Evolutionary conservation across 2,797 vertebrate genomes (phyloP), one percentile per base, ranked within the genome.

Genomic region (Sphenopsis melanotis): DNA sequence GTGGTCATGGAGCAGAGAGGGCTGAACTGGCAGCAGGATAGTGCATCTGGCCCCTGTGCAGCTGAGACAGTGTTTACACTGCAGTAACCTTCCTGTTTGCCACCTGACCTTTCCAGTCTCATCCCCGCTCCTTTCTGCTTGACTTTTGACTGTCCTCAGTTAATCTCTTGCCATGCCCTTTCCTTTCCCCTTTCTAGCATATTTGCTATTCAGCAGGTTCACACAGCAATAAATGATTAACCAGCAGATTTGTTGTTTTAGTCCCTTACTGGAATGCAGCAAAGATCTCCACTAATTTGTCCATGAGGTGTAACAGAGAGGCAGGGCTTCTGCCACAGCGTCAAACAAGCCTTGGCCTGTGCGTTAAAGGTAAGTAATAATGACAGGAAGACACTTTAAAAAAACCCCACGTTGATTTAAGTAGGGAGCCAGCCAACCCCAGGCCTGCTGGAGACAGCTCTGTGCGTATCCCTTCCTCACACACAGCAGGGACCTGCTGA

Each of bases 71-170:
- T 41, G n/a, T 82, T 97, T 83, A 55, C 75, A 81, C 59, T 64
- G 17, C 85, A 92, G 80, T 89, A 89, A 80, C 70, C 77, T 95
- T 94, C 83, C 66, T 59, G 70, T 70, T 86, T 87, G 94, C 70
- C 50, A 80, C 56, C 60, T 85, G 94, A 93, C 91, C 64, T 94
- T 89, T 80, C 60, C 85, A 93, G 80, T 61, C 68, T 93, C 93
- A 87, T 95, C 60, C 39, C 14, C 0, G 0, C 29, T 92, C 60
- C 46, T 84, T 94, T 94, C 88, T 94, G 83, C 83, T 94, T 95
- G 95, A 96, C 93, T 96, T 96, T 94, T 96, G 95, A 90, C 68
- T 96, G 90, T 95, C 95, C 95, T 95, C 90, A 85, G 95, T 96
- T 96, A 96, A 96, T 96, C 90, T 96, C 89, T 90, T 88, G 85